Evolutionary conservation across 2,797 vertebrate species (phyloP).

Genomic region (Argyrosomus regius): DNA sequence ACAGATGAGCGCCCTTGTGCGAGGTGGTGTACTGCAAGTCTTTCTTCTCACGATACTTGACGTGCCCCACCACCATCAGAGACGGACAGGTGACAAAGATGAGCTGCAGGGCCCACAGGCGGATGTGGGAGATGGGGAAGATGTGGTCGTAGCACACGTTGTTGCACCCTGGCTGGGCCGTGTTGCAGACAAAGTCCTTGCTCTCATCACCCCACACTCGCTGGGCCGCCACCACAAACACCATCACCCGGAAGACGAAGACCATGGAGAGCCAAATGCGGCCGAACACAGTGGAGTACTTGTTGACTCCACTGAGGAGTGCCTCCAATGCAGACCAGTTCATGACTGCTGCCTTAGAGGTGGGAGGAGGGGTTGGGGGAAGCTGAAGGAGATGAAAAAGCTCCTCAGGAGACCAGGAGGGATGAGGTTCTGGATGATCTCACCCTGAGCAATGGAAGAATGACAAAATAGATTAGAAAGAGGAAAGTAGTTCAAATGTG

Average conservation of each 20-base stretch:
- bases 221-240: constrained; percentile 92
- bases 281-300: constrained; percentile 94
- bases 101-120: constrained; percentile 98
- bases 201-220: constrained; percentile 91
- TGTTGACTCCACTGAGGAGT: constrained; percentile 90
- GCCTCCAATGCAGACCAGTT: constrained; percentile 89
- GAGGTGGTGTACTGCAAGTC: constrained; percentile 69
- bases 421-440: constrained; percentile 14
- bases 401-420: constrained; percentile 15
- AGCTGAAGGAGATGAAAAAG: not conserved
- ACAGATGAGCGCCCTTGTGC: constrained; percentile 71
- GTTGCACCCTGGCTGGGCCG: constrained; percentile 90
- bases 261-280: constrained; percentile 94
- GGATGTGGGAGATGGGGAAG: constrained; percentile 97
- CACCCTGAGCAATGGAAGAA: constrained; percentile 14
- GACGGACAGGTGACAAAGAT: constrained; percentile 97
- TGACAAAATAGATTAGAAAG: not conserved
- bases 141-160: constrained; percentile 91
- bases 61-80: constrained; percentile 92
- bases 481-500: not conserved
- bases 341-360: constrained; percentile 79
- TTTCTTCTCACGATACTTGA: constrained; percentile 90
- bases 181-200: constrained; percentile 95
- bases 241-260: constrained; percentile 93
- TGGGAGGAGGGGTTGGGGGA: constrained; percentile 11